These are phyloP conservation scores for Carduelis carduelis DNA, from an alignment of 2,797 vertebrate species.

Conservation along the genomic window DNA sequence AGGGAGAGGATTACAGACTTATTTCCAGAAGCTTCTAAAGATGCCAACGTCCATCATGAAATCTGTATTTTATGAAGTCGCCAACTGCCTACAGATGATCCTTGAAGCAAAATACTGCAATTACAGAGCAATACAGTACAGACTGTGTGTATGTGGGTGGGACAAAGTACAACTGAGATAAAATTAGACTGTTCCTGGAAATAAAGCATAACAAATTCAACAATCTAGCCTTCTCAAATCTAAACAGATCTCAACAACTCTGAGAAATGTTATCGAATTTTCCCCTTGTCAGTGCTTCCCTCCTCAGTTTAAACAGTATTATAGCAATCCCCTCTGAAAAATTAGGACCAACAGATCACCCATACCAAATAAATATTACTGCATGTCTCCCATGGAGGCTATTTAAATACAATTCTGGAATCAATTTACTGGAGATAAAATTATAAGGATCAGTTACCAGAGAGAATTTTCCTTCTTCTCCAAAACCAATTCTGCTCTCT, in stretches of 20 bases:
- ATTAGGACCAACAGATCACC: not conserved
- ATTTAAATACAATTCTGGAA: slow-evolving; percentile 1
- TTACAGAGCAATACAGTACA: not conserved
- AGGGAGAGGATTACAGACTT: not conserved
- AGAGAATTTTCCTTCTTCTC: not conserved
- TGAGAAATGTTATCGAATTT: not conserved
- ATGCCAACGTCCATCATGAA: not conserved
- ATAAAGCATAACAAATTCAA: not conserved
- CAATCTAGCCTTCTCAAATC: not conserved
- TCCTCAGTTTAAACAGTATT: not conserved
- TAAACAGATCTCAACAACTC: not conserved
- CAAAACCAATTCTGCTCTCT: not conserved
- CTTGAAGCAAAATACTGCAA: not conserved
- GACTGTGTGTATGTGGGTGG: not conserved
- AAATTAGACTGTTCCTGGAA: slow-evolving; percentile 27
- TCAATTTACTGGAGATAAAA: not conserved
- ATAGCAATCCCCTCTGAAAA: not conserved
- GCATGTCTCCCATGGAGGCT: not conserved
- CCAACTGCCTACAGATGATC: not conserved
- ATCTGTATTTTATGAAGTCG: not conserved
- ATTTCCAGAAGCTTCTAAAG: slow-evolving; percentile 3
- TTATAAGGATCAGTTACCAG: not conserved
- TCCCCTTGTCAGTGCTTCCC: not conserved
- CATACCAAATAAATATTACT: not conserved
- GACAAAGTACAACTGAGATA: not conserved